phyloP scores from a whole-genome alignment of 23 tunicate genomes.

The Styela clava region DNA sequence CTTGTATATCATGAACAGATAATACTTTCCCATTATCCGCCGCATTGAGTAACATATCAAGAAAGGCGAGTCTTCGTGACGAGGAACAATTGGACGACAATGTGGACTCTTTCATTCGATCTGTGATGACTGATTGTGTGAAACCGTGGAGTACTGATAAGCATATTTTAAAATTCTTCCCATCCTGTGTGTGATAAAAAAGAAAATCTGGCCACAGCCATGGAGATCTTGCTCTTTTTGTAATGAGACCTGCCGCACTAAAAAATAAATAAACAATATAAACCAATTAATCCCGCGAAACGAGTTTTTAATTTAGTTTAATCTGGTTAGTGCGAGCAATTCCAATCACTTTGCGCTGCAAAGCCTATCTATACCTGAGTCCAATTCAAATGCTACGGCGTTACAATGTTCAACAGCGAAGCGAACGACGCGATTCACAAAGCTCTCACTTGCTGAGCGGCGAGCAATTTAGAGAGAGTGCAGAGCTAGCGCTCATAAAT shows the following conservation, averaged over 20 bases:
- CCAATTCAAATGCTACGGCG: too few species aligned
- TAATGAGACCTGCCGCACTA: conserved; percentile 16
- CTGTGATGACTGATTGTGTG: conserved; percentile 45
- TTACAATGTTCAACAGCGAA: too few species aligned
- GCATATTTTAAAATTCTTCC: conserved; percentile 37
- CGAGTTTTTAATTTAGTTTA: too few species aligned
- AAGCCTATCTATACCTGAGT: too few species aligned
- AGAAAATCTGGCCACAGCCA: conserved; percentile 52
- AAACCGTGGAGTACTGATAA: conserved; percentile 53
- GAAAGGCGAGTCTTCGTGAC: conserved; percentile 64
- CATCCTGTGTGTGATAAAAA: conserved; percentile 29
- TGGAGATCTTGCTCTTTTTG: conserved; percentile 72
- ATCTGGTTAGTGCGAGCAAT: too few species aligned
- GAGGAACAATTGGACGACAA: neutral
- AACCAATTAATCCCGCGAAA: too few species aligned
- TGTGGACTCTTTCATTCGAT: neutral
- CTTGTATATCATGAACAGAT: conserved; percentile 74
- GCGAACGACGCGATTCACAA: too few species aligned
- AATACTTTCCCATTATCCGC: conserved; percentile 57
- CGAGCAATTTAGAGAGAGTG: too few species aligned
- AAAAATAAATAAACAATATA: too few species aligned
- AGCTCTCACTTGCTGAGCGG: too few species aligned
- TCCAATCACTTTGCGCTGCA: too few species aligned
- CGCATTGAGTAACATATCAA: conserved; percentile 78
- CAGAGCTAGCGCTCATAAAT: too few species aligned